Evolutionary conservation across 2,113 vertebrate species (phyloP).

Genomic region (Periophthalmodon schlosseri): DNA sequence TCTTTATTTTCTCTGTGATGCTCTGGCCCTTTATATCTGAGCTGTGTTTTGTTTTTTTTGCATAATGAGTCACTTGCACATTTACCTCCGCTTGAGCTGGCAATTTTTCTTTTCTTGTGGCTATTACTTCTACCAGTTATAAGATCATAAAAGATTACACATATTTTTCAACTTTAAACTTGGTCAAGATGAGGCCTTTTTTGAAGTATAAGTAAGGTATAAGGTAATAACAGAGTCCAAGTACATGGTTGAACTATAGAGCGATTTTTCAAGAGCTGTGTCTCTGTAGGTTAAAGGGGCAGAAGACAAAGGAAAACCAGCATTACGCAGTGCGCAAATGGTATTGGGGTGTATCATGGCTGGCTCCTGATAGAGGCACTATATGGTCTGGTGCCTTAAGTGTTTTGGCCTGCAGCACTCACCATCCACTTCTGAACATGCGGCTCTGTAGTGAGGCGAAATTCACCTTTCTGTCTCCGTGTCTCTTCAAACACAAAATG

Average conservation of each 20-base stretch:
- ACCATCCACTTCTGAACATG: conserved; percentile 68
- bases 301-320: conserved; percentile 59
- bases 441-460: conserved; percentile 55
- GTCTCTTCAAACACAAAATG: conserved; percentile 31
- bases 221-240: conserved; percentile 37
- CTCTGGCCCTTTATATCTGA: not conserved
- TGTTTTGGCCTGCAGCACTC: conserved; percentile 69
- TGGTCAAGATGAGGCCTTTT: not conserved
- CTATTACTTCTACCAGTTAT: too few species aligned
- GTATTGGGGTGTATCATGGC: conserved; percentile 64
- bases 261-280: conserved; percentile 53
- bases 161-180: too few species aligned
- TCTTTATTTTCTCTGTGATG: not conserved
- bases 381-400: conserved; percentile 68
- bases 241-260: conserved; percentile 37
- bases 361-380: conserved; percentile 65
- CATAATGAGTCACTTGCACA: not conserved
- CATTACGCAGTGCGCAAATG: conserved; percentile 66
- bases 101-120: not conserved
- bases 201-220: conserved; percentile 22
- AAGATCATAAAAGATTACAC: too few species aligned
- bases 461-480: conserved; percentile 36
- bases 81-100: too few species aligned
- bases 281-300: conserved; percentile 67
- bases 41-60: too few species aligned